A percentile compares a stretch with the other conserved stretches of the same genome.
Conservation (phyloP, 2,888 invertebrate species). For the Chorisops tibialis region DNA sequence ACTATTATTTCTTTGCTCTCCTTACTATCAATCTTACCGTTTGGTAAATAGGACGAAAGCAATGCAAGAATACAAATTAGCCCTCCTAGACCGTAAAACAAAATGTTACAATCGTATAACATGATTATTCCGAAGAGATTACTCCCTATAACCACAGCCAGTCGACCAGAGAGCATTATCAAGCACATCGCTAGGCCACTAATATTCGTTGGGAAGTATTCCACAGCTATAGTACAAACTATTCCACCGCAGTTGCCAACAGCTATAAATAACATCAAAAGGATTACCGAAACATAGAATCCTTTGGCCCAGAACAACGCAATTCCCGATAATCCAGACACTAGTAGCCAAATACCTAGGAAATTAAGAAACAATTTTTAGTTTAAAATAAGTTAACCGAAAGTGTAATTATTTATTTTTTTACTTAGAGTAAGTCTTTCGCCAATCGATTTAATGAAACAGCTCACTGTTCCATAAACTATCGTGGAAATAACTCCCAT, state of each 20-base stretch:
- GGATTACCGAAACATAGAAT: slow-evolving; percentile 59
- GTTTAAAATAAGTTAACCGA: not conserved
- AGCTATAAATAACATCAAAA: slow-evolving; percentile 58
- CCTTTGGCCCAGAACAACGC: slow-evolving; percentile 60
- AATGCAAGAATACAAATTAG: slow-evolving; percentile 34
- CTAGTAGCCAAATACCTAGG: slow-evolving; percentile 46
- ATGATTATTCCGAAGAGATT: slow-evolving; percentile 43
- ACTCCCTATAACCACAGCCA: slow-evolving; percentile 47
- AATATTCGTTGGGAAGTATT: slow-evolving; percentile 58
- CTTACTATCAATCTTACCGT: not conserved
- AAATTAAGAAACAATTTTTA: slow-evolving; percentile 6
- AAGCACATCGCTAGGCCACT: slow-evolving; percentile 51
- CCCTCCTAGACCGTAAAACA: slow-evolving; percentile 40
- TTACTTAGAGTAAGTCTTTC: slow-evolving; percentile 57
- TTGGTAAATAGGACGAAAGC: slow-evolving; percentile 31
- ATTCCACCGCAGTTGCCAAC: slow-evolving; percentile 59
- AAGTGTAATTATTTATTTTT: not conserved
- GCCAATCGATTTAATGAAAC: slow-evolving; percentile 58
- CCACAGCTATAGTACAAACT: slow-evolving; percentile 59
- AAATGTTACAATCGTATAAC: slow-evolving; percentile 39
- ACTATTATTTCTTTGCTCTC: too few relatives aligned
- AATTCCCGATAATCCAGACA: slow-evolving; percentile 59
- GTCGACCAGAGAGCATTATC: slow-evolving; percentile 47
- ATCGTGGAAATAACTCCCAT: slow-evolving; percentile 64
- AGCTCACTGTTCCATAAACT: slow-evolving; percentile 63